Percentiles rank a stretch among this genome's conserved stretches.
Evolutionary conservation across 2,113 vertebrate species (phyloP).

Genomic region (Centropus bengalensis): DNA sequence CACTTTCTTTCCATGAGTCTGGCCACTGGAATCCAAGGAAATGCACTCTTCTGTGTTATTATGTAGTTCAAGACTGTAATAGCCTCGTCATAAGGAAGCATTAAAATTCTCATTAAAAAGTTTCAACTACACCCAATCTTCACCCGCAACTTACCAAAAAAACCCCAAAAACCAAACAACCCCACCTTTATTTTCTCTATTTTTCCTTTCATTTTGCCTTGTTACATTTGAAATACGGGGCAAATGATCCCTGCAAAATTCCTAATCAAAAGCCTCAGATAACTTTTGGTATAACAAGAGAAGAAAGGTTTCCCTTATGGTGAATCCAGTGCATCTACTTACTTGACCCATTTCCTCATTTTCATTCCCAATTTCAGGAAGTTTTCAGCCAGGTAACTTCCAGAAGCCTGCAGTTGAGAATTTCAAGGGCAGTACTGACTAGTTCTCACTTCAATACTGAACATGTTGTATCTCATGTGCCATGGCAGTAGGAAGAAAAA

Average conservation of each 20-base stretch:
- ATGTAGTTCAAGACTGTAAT: neutral
- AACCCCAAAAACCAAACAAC: too few relatives aligned
- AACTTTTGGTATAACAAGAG: neutral
- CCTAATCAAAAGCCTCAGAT: neutral
- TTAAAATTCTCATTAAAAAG: neutral
- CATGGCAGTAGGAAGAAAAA: neutral
- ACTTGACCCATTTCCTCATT: neutral
- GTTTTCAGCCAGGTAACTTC: neutral
- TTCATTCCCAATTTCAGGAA: neutral
- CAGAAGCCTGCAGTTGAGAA: neutral
- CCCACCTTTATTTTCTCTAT: neutral
- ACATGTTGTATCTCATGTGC: neutral
- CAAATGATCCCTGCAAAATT: neutral
- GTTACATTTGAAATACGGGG: neutral
- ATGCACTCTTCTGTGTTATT: neutral
- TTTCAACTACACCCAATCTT: neutral
- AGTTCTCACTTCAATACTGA: neutral
- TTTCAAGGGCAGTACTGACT: neutral
- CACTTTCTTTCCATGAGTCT: neutral
- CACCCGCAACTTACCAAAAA: neutral
- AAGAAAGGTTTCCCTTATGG: neutral
- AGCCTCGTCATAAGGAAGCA: neutral
- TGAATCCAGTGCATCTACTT: neutral
- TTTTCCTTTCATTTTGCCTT: neutral
- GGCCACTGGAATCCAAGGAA: neutral